Evolutionary conservation across 2,888 invertebrate genomes (phyloP).

Genomic region (Eretmocerus hayati): DNA sequence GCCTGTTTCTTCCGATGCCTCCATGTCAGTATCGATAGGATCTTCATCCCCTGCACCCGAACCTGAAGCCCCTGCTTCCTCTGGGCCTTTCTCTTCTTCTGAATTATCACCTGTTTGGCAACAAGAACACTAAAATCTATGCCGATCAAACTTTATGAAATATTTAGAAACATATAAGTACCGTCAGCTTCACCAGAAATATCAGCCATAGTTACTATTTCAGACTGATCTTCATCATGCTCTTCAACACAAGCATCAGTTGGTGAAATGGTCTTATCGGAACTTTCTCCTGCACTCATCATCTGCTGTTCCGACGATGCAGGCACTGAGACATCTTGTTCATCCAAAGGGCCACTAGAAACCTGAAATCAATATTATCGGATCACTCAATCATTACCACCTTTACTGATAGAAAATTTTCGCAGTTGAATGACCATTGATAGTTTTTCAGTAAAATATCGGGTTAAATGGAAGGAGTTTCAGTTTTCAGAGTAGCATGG

Average conservation of each 20-base stretch:
- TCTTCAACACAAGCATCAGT: conserved; percentile 31
- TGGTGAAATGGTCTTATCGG: conserved; percentile 32
- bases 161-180: background rate
- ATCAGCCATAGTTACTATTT: conserved; percentile 33
- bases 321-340: conserved; percentile 34
- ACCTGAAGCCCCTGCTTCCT: conserved; percentile 33
- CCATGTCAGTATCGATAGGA: conserved; percentile 32
- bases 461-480: too few relatives aligned
- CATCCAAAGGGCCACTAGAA: conserved; percentile 35
- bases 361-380: background rate
- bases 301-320: conserved; percentile 28
- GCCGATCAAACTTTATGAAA: too few relatives aligned
- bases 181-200: conserved; percentile 31
- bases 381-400: background rate
- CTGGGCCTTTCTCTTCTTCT: conserved; percentile 56
- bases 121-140: too few relatives aligned
- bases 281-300: conserved; percentile 23
- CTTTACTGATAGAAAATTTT: background rate
- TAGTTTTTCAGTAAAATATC: background rate
- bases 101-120: conserved; percentile 55
- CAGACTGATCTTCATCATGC: conserved; percentile 33
- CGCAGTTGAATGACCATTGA: background rate
- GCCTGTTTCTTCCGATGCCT: conserved; percentile 38
- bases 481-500: too few relatives aligned
- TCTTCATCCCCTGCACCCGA: conserved; percentile 34